These are phyloP conservation scores for Odocoileus hemionus DNA, from an alignment of 2,113 vertebrate genomes.

Conservation along the genomic window DNA sequence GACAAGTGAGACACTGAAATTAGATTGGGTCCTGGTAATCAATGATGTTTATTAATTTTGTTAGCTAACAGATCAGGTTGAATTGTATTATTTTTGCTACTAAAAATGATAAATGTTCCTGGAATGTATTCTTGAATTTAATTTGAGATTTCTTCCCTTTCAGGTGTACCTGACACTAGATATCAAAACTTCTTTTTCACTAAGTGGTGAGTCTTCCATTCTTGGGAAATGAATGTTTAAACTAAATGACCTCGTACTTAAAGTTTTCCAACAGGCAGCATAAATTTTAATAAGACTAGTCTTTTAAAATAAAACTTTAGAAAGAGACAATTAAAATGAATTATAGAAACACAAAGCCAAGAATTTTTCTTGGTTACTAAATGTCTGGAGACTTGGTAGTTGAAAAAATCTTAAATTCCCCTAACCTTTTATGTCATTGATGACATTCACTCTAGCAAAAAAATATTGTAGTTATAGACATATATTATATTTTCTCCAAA, in stretches of 20 bases:
- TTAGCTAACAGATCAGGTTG: background rate
- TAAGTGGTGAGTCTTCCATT: background rate
- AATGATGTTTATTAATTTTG: background rate
- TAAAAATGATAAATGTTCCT: background rate
- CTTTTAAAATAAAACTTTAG: background rate
- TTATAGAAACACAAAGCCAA: background rate
- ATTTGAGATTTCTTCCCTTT: background rate
- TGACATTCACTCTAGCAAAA: background rate
- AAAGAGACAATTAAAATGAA: background rate
- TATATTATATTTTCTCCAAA: background rate
- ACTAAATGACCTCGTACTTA: background rate
- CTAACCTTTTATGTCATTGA: background rate
- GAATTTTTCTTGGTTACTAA: background rate
- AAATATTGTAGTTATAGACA: background rate
- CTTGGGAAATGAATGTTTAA: background rate
- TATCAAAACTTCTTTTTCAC: background rate
- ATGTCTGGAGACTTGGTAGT: background rate
- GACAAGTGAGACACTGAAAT: background rate
- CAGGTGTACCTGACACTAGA: background rate
- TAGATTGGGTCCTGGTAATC: background rate
- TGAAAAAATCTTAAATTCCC: background rate
- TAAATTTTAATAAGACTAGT: background rate
- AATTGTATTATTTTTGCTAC: background rate
- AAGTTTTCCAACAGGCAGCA: background rate
- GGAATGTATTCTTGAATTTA: background rate